phyloP scores from a whole-genome alignment of 2,797 vertebrate species.

The Rhinophrynus dorsalis region DNA sequence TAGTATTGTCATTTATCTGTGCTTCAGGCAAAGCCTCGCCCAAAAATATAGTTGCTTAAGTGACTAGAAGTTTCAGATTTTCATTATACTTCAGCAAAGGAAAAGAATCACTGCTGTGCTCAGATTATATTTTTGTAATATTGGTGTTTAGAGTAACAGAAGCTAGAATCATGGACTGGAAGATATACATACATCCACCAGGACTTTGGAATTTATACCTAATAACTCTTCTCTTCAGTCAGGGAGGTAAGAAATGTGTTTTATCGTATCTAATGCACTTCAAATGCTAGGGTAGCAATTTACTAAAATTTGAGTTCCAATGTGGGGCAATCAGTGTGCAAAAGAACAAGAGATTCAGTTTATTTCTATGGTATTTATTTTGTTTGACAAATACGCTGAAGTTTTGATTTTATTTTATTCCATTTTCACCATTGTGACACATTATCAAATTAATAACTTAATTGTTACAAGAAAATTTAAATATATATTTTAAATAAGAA shows the following conservation, averaged over 20 bases:
- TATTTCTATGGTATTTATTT: no score
- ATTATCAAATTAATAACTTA: no score
- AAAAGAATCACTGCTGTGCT: not conserved
- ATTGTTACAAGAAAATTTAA: no score
- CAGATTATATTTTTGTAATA: not conserved
- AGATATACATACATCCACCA: not conserved
- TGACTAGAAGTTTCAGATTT: not conserved
- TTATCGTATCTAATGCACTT: no score
- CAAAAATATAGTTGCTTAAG: slow-evolving; percentile 28
- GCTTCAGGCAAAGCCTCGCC: slow-evolving; percentile 28
- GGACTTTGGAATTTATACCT: not conserved
- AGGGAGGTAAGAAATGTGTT: slow-evolving; percentile 19
- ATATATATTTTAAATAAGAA: no score
- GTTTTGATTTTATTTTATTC: no score
- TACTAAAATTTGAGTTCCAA: no score
- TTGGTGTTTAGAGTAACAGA: not conserved
- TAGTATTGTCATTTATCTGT: slow-evolving; percentile 7
- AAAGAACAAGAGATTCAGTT: no score
- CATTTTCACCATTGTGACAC: no score
- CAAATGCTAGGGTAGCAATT: no score
- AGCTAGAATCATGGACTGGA: slow-evolving; percentile 21
- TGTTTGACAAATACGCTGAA: no score
- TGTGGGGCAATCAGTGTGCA: no score
- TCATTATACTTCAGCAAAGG: not conserved
- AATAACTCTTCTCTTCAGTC: not conserved